phyloP scores from a whole-genome alignment of 2,888 invertebrate genomes.

The Cotesia congregata region DNA sequence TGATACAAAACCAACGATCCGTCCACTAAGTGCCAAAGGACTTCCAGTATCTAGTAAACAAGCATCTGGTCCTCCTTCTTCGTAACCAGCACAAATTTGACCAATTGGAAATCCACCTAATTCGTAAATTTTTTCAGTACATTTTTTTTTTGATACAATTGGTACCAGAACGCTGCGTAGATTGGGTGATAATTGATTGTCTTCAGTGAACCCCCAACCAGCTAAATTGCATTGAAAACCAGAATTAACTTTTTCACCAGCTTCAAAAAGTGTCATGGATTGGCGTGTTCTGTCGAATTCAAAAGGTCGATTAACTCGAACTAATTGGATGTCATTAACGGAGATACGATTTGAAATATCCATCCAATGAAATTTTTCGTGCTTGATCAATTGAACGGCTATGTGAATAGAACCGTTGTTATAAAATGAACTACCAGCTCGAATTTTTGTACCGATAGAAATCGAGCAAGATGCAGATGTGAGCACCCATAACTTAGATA shows the following conservation, averaged over 20 bases:
- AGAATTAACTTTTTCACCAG: slow-evolving; percentile 45
- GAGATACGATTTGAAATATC: background rate
- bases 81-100: slow-evolving; percentile 74
- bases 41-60: slow-evolving; percentile 61
- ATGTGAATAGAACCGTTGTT: background rate
- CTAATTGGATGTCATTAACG: background rate
- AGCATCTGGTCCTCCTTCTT: slow-evolving; percentile 72
- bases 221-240: slow-evolving; percentile 32
- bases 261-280: slow-evolving; percentile 69
- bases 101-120: slow-evolving; percentile 57
- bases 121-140: slow-evolving; percentile 58
- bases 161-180: slow-evolving; percentile 71
- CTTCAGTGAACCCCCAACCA: slow-evolving; percentile 51
- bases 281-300: slow-evolving; percentile 70
- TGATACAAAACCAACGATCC: slow-evolving; percentile 57
- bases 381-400: background rate
- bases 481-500: slow-evolving; percentile 70
- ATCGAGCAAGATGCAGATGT: slow-evolving; percentile 67
- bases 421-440: background rate
- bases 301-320: slow-evolving; percentile 64
- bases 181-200: slow-evolving; percentile 44
- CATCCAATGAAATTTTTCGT: background rate
- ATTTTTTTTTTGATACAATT: slow-evolving; percentile 71
- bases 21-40: slow-evolving; percentile 51
- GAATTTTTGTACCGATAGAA: background rate